Evolutionary conservation across 1,140 invertebrate genomes (phyloP).

Genomic region (Mesaphorura yosii): DNA sequence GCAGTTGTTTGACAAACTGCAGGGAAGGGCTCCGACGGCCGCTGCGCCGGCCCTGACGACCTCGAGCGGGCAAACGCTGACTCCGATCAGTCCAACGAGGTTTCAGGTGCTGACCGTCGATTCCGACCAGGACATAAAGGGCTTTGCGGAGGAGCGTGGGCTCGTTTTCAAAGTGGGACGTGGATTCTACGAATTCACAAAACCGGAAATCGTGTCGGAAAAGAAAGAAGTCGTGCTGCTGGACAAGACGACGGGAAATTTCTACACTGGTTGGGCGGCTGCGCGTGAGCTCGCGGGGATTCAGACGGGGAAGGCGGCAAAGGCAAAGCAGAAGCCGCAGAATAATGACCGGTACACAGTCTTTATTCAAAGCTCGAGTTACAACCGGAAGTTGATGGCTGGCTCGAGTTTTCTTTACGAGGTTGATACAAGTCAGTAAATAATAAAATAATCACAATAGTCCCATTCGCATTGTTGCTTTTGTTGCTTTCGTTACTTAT

Average conservation of each 20-base stretch:
- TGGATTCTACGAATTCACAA: slow-evolving; percentile 18
- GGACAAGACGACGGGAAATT: slow-evolving; percentile 16
- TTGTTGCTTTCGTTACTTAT: too few relatives aligned
- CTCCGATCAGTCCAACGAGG: slow-evolving; percentile 13
- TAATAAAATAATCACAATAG: too few relatives aligned
- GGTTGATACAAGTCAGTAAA: slow-evolving; percentile 12
- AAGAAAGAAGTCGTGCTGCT: slow-evolving; percentile 17
- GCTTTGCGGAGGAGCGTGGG: slow-evolving; percentile 9
- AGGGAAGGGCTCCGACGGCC: neutral
- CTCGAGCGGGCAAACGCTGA: neutral
- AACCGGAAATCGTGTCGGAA: slow-evolving; percentile 12
- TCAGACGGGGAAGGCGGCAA: neutral
- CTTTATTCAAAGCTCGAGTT: slow-evolving; percentile 18
- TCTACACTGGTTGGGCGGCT: slow-evolving; percentile 17
- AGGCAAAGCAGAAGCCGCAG: slow-evolving; percentile 9
- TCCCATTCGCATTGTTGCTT: too few relatives aligned
- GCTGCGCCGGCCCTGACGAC: neutral
- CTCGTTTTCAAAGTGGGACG: slow-evolving; percentile 12
- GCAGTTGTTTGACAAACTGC: slow-evolving; percentile 8
- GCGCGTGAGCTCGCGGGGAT: slow-evolving; percentile 13
- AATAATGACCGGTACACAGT: slow-evolving; percentile 12
- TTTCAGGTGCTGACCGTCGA: slow-evolving; percentile 15
- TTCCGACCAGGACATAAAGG: slow-evolving; percentile 7
- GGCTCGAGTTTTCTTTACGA: slow-evolving; percentile 19
- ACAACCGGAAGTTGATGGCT: slow-evolving; percentile 18